Base-by-base conservation (phyloP, 2,113 vertebrate genomes). In the Rana temporaria region DNA sequence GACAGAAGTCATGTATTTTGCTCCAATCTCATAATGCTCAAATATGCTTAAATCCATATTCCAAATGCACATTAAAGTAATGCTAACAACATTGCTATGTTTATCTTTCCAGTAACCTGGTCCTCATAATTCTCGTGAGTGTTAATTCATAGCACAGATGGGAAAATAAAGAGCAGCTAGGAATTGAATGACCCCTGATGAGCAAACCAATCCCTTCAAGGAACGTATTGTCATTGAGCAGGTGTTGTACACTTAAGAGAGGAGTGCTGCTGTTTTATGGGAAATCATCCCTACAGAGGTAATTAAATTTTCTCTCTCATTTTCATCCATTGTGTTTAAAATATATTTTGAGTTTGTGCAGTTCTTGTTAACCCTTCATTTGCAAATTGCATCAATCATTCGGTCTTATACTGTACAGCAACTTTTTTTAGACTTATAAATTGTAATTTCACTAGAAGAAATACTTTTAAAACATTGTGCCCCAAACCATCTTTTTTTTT, bases 221-320 rank as follows among this genome's bases (percentile, higher is more conserved):
- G 30, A 81, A 63, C 15, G 5, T 52, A 62, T 81, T 81, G 34
- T 81, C 20, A 71, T 24, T 71, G 57, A 81, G 48, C 78, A 81
- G 78, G 78, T 71, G 78, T 38, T 20, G 16, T 32, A 60, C 32
- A 52, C 38, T 81, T 63, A 71, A 30, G 52, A 17, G 20, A 65
- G 48, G 12, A 38, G 53, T 8, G 67, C 26, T 67, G 71, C 20
- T 34, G 55, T 70, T 42, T 57, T 48, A n/a, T 79, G 56, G 60
- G 38, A 81, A 81, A 62, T 57, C 26, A 42, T 17, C 57, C 56
- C 66, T 26, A 63, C 57, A 19, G 56, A 62, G 78, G 48, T 81
- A 63, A 81, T 71, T 48, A 52, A 56, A 60, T 79, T 69, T 70
- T 11, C 16, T 57, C n/a, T 63, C 48, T 20, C 20, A 14, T 60